phyloP scores from a whole-genome alignment of 1,140 invertebrate species.

The Bombus ignitus region DNA sequence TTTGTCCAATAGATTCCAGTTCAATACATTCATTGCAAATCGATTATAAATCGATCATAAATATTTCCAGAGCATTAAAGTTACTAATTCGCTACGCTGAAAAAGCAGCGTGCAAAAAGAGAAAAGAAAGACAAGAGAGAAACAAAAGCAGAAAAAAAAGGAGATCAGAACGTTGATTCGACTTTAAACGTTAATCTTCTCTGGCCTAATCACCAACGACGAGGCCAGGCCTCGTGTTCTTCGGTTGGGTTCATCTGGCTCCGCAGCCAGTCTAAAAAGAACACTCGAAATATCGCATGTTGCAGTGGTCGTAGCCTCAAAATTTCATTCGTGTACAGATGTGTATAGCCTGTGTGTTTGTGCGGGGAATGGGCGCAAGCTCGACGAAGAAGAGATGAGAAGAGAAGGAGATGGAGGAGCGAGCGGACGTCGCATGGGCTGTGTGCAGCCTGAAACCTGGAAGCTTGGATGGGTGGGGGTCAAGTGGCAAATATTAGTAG shows the following conservation, averaged over 20 bases:
- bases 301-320: conserved; percentile 1
- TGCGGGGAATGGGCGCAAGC: conserved; percentile 15
- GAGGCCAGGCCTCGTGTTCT: neutral
- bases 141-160: neutral
- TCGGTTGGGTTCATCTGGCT: conserved; percentile 16
- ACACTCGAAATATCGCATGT: conserved; percentile 33
- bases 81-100: neutral
- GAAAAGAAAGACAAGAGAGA: no score
- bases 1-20: neutral
- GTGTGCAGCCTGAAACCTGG: conserved; percentile 42
- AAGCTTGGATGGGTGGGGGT: conserved; percentile 65
- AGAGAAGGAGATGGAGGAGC: conserved; percentile 17
- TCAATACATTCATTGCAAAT: no score
- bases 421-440: conserved; percentile 45
- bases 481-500: conserved; percentile 83
- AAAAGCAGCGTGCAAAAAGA: neutral
- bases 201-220: neutral
- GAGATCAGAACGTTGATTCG: neutral
- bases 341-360: conserved; percentile 41
- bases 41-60: no score
- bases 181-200: conserved; percentile 19
- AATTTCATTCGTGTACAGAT: conserved; percentile 52
- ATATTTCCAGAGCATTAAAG: neutral
- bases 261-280: neutral
- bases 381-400: conserved; percentile 4